phyloP scores from a whole-genome alignment of 1,140 invertebrate species.

The Helicorthomorpha holstii region DNA sequence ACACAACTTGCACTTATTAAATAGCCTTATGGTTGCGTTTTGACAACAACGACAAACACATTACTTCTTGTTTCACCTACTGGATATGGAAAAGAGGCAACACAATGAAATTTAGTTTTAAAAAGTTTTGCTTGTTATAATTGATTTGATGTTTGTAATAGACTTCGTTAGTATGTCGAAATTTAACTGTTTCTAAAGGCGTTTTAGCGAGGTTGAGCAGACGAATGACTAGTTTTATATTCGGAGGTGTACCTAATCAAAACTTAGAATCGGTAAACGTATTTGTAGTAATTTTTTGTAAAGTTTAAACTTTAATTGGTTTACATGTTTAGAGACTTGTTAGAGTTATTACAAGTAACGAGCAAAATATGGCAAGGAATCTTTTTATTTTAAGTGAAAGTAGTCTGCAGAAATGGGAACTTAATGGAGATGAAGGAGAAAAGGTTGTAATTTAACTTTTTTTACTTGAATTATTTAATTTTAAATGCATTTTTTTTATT shows the following conservation, averaged over 20 bases:
- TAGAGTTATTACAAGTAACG: slow-evolving; percentile 27
- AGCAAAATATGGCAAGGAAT: slow-evolving; percentile 25
- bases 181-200: slow-evolving; percentile 56
- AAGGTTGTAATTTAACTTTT: slow-evolving; percentile 13
- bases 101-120: background rate
- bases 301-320: background rate
- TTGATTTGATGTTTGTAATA: slow-evolving; percentile 9
- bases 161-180: slow-evolving; percentile 42
- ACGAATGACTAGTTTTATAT: slow-evolving; percentile 67
- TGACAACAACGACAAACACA: slow-evolving; percentile 81
- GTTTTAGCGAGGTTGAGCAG: slow-evolving; percentile 74
- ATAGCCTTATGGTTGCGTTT: slow-evolving; percentile 53
- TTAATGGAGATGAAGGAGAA: slow-evolving; percentile 31
- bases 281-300: background rate
- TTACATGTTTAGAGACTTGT: slow-evolving; percentile 35
- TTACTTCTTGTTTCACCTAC: slow-evolving; percentile 44
- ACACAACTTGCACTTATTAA: background rate
- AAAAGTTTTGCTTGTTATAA: background rate
- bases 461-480: background rate
- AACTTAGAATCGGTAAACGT: slow-evolving; percentile 54
- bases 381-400: slow-evolving; percentile 45
- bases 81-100: slow-evolving; percentile 37
- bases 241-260: slow-evolving; percentile 50
- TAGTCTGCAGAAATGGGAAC: slow-evolving; percentile 47
- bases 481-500: background rate